A percentile compares a stretch with the other conserved stretches of the same genome.
Evolutionary conservation across 1,140 invertebrate species (phyloP).

Genomic region (Chionoecetes opilio): DNA sequence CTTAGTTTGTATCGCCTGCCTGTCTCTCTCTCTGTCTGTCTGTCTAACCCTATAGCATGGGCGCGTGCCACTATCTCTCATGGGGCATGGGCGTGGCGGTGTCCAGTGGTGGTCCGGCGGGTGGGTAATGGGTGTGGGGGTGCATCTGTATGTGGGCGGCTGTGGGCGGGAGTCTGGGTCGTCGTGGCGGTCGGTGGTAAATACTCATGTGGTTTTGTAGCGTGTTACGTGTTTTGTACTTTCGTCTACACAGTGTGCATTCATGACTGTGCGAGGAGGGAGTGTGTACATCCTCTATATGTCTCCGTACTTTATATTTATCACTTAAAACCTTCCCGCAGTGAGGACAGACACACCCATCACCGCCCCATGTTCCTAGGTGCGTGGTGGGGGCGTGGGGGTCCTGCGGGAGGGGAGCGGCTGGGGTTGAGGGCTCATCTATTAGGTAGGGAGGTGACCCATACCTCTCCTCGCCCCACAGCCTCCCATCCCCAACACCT

Average conservation of each 20-base stretch:
- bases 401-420: not conserved
- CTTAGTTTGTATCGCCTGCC: not conserved
- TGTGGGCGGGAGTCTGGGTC: not conserved
- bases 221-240: slow-evolving; percentile 72
- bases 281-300: slow-evolving; percentile 83
- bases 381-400: slow-evolving; percentile 8
- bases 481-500: not conserved
- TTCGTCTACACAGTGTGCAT: slow-evolving; percentile 62
- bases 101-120: not conserved
- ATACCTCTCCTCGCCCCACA: slow-evolving; percentile 10
- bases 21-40: not conserved
- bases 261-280: slow-evolving; percentile 69
- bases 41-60: not conserved
- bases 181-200: slow-evolving; percentile 83
- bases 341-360: slow-evolving; percentile 82
- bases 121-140: not conserved
- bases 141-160: not conserved
- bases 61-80: not conserved
- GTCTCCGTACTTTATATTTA: slow-evolving; percentile 74
- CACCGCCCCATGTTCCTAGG: not conserved
- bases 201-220: slow-evolving; percentile 76
- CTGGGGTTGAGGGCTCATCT: not conserved
- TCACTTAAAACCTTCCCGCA: slow-evolving; percentile 67
- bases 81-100: not conserved
- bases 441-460: not conserved